Conservation (phyloP, 2,888 invertebrate species). For the Meganola albula region DNA sequence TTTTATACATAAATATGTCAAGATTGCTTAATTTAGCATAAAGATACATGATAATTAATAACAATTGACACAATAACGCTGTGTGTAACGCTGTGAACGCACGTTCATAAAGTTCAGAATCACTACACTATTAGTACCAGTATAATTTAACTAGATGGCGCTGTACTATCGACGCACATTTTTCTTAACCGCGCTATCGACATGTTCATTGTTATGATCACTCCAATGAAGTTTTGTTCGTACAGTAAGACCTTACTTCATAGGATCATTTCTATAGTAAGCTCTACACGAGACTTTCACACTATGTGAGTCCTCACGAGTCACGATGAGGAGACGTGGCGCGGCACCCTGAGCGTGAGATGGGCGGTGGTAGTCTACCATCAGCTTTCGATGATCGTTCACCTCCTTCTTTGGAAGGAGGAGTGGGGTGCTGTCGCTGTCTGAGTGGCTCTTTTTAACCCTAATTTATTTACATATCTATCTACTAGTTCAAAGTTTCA, state of each 20-base stretch:
- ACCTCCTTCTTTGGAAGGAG: slow-evolving; percentile 14
- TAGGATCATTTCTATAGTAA: slow-evolving; percentile 42
- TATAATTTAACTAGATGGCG: slow-evolving; percentile 24
- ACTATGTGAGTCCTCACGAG: slow-evolving; percentile 28
- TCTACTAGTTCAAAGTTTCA: too few species aligned
- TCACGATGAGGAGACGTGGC: slow-evolving; percentile 40
- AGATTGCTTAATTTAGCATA: too few species aligned
- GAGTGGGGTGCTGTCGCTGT: slow-evolving; percentile 20
- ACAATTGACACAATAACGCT: too few species aligned
- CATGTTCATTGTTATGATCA: too few species aligned
- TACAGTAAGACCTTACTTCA: slow-evolving; percentile 32
- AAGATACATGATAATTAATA: too few species aligned
- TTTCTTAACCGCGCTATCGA: too few species aligned
- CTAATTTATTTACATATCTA: too few species aligned
- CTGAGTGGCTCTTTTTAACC: slow-evolving; percentile 23
- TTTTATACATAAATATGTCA: too few species aligned
- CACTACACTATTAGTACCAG: too few species aligned
- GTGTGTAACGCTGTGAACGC: too few species aligned
- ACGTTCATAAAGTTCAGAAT: too few species aligned
- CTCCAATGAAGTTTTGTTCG: slow-evolving; percentile 10
- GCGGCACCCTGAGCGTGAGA: slow-evolving; percentile 34
- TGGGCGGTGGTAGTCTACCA: slow-evolving; percentile 21
- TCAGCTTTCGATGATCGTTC: slow-evolving; percentile 43
- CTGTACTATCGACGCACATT: slow-evolving; percentile 6
- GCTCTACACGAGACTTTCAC: slow-evolving; percentile 37